Evolutionary conservation across 2,888 invertebrate genomes (phyloP).

Genomic region (Nemurella pictetii): DNA sequence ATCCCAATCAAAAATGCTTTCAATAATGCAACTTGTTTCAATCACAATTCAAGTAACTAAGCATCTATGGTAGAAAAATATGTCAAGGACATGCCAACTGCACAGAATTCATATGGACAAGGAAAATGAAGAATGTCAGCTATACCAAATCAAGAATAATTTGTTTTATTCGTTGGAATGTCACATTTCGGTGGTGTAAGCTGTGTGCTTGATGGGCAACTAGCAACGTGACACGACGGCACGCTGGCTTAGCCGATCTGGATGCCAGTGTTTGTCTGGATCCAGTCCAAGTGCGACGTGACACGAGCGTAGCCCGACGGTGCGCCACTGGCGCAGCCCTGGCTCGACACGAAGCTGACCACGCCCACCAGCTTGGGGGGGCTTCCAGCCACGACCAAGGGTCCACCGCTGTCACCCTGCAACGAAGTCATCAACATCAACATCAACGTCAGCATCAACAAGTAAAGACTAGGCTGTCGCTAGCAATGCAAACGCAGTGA

Average conservation of each 20-base stretch:
- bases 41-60: no score
- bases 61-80: no score
- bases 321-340: constrained; percentile 47
- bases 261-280: constrained; percentile 44
- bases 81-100: no score
- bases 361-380: constrained; percentile 46
- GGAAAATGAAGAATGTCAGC: no score
- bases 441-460: constrained; percentile 25
- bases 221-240: no score
- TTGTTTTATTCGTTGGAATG: no score
- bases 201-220: not conserved
- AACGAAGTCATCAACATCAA: no score
- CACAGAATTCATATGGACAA: no score
- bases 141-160: no score
- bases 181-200: no score
- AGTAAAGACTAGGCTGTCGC: not conserved
- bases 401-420: constrained; percentile 49
- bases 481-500: not conserved
- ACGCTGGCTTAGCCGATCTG: not conserved
- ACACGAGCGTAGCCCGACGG: constrained; percentile 48
- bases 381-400: constrained; percentile 43
- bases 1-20: no score
- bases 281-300: constrained; percentile 45
- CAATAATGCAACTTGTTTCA: no score
- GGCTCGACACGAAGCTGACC: constrained; percentile 45